phyloP scores from a whole-genome alignment of 2,888 invertebrate species.

The Nebria brevicollis region DNA sequence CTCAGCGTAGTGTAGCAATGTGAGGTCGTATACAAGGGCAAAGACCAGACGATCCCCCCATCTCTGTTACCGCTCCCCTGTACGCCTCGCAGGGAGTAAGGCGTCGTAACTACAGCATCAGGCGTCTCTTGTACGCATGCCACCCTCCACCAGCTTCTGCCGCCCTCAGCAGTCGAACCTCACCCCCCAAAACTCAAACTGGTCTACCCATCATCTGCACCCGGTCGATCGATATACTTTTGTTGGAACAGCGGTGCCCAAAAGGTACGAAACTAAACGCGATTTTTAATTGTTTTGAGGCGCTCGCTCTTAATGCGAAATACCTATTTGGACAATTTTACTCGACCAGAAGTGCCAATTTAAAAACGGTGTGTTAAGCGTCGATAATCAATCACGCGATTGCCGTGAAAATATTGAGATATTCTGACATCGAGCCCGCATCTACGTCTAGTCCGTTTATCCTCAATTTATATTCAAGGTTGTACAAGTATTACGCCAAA shows the following conservation, averaged over 20 bases:
- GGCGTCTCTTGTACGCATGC: constrained; percentile 18
- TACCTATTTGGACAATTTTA: neutral
- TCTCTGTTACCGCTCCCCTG: neutral
- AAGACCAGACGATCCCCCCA: constrained; percentile 17
- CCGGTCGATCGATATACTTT: neutral
- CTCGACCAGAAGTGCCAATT: neutral
- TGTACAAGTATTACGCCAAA: neutral
- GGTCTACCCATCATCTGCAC: neutral
- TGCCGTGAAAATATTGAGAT: neutral
- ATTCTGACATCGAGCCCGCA: neutral
- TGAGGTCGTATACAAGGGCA: constrained; percentile 7
- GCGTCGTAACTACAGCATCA: constrained; percentile 15
- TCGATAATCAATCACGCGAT: neutral
- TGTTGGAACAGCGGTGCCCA: neutral
- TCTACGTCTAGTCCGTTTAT: neutral
- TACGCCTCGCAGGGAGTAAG: neutral
- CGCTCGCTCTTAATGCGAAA: too few relatives aligned
- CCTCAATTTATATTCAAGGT: constrained; percentile 1
- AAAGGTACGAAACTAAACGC: neutral
- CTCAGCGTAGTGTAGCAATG: neutral
- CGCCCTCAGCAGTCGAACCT: neutral
- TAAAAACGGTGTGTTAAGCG: neutral
- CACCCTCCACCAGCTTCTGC: neutral
- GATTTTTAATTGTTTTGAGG: too few relatives aligned
- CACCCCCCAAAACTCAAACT: neutral